These are phyloP conservation scores for Halictus rubicundus DNA, from an alignment of 1,140 invertebrate genomes.

Conservation along the genomic window DNA sequence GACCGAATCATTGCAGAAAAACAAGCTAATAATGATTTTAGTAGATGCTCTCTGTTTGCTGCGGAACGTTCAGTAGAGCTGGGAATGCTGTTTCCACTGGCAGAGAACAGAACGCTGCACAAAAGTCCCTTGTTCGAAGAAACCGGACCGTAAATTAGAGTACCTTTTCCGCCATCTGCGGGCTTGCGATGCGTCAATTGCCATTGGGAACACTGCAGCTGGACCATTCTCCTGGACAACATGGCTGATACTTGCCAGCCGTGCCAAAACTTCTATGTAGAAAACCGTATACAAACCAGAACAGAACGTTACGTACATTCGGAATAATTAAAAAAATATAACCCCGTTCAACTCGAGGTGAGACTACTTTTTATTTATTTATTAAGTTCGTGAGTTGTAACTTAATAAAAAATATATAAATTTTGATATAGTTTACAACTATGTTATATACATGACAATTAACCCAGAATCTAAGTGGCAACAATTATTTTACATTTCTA, in stretches of 20 bases:
- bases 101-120: not conserved
- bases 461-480: no score
- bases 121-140: slow-evolving; percentile 2
- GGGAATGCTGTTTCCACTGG: not conserved
- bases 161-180: not conserved
- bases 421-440: no score
- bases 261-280: not conserved
- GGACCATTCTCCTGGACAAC: not conserved
- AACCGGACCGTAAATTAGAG: slow-evolving; percentile 4
- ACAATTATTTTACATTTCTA: no score
- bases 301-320: not conserved
- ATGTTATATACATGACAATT: no score
- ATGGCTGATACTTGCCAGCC: not conserved
- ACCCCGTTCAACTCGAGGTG: no score
- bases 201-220: slow-evolving; percentile 1
- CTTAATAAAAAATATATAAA: no score
- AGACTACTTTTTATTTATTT: no score
- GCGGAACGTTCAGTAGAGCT: not conserved
- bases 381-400: no score
- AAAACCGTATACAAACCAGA: not conserved
- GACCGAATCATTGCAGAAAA: no score
- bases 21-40: not conserved
- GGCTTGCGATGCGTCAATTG: slow-evolving; percentile 2
- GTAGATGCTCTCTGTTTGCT: not conserved
- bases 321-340: no score